These are phyloP conservation scores for Leptopilina boulardi DNA, from an alignment of 1,140 invertebrate species.

Conservation along the genomic window DNA sequence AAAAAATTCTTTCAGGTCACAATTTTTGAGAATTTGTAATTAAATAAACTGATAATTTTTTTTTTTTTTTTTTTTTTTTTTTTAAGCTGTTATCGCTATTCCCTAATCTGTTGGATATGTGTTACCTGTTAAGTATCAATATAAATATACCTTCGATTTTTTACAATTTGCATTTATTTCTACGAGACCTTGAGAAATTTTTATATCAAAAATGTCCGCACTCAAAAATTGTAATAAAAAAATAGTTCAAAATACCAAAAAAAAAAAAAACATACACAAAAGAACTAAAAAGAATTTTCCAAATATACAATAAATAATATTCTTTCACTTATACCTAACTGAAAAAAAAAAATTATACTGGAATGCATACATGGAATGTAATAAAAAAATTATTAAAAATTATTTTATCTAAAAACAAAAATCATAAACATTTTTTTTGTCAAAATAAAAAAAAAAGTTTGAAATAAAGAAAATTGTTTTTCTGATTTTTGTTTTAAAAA, in stretches of 20 bases:
- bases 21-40: background rate
- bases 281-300: too few species aligned
- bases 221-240: slow-evolving; percentile 34
- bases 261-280: too few species aligned
- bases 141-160: slow-evolving; percentile 45
- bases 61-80: slow-evolving; percentile 46
- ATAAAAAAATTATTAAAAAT: too few species aligned
- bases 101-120: slow-evolving; percentile 61
- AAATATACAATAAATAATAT: too few species aligned
- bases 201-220: background rate
- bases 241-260: too few species aligned
- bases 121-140: slow-evolving; percentile 55
- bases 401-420: too few species aligned
- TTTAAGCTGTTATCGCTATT: slow-evolving; percentile 39
- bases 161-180: slow-evolving; percentile 35
- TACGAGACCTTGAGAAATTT: slow-evolving; percentile 18
- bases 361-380: too few species aligned
- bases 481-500: background rate
- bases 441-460: background rate
- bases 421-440: background rate
- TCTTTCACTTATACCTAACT: too few species aligned
- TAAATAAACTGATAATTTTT: slow-evolving; percentile 26
- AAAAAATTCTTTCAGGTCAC: slow-evolving; percentile 11
- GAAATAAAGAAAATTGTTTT: background rate
- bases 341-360: too few species aligned